Evolutionary conservation across 1,140 invertebrate genomes (phyloP), one percentile per base, ranked within the genome.

Genomic region (Anastatus disparis): DNA sequence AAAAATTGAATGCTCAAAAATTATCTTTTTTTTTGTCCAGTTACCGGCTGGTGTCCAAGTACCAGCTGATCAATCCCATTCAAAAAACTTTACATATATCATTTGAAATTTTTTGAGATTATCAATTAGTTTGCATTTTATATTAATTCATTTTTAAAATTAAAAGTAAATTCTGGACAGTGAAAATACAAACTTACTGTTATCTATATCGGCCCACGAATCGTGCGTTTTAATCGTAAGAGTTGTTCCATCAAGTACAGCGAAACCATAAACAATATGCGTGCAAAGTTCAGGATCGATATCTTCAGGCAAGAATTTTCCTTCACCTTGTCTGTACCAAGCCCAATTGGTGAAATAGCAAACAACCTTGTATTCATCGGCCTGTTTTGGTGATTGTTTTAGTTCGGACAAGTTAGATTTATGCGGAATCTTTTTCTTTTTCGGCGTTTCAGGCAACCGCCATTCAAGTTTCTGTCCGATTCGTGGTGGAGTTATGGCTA

Each of bases 211-310:
- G 0, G 89, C 89, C 89, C 90, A 91, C 0, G 88, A 75, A 73
- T 91, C 90, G 64, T 90, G 89, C 1, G 87, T 82, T 72, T 89
- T 90, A 3, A 91, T 89, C 0, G 82, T 82, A 8, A 89, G 76
- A 27, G 78, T 82, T 0, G 87, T 79, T 1, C 79, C 80, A 72
- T 91, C 87, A 10, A 91, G 77, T 3, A 90, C 89, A 9, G 89
- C 90, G 74, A 92, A 93, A 8, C 90, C 91, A 71, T 92, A 92
- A 13, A 92, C 84, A 35, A 92, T 87, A 75, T 93, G 91, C 0
- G 91, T 90, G 69, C 91, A 92, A 2, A 92, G 80, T 65, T 87
- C 82, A 0, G 88, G 79, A 72, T 92, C 90, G n/a, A 92, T 89
- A 71, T 90, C 87, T 46, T 87, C 87, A 2, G 89, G 89, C 1